Evolutionary conservation across 2,113 vertebrate species (phyloP).

Genomic region (Guaruba guarouba): DNA sequence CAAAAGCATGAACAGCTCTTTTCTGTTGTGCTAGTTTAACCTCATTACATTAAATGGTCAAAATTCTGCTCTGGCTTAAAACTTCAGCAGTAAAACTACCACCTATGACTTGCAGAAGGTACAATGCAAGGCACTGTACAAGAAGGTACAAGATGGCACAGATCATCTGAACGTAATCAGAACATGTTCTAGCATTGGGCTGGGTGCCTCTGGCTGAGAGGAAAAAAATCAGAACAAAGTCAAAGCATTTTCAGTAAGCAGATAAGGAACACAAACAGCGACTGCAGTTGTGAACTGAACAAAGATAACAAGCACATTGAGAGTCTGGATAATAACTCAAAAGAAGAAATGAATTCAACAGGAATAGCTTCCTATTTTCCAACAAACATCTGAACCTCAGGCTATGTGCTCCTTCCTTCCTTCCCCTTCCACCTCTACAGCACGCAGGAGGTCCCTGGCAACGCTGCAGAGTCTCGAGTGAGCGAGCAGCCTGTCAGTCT

Average conservation of each 20-base stretch:
- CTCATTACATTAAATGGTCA: not conserved
- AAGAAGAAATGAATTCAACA: rapidly evolving
- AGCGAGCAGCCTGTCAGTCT: not conserved
- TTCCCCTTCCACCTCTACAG: not conserved
- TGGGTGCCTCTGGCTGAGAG: not conserved
- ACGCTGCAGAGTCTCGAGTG: not conserved
- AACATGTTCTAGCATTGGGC: not conserved
- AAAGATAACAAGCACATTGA: rapidly evolving
- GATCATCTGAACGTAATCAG: not conserved
- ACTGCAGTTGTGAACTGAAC: not conserved
- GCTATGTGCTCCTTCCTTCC: not conserved
- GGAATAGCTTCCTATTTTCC: not conserved
- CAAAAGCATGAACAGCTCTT: not conserved
- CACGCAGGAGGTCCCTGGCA: not conserved
- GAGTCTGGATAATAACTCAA: not conserved
- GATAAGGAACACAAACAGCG: not conserved
- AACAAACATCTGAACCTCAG: not conserved
- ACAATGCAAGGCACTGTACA: not conserved
- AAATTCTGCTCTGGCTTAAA: not conserved
- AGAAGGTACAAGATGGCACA: not conserved
- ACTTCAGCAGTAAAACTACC: rapidly evolving
- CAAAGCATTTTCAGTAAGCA: not conserved
- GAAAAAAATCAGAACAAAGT: not conserved
- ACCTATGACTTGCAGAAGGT: not conserved
- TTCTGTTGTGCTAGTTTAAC: not conserved